Evolutionary conservation across 2,888 invertebrate genomes (phyloP).

Genomic region (Chrysodeixis includens): DNA sequence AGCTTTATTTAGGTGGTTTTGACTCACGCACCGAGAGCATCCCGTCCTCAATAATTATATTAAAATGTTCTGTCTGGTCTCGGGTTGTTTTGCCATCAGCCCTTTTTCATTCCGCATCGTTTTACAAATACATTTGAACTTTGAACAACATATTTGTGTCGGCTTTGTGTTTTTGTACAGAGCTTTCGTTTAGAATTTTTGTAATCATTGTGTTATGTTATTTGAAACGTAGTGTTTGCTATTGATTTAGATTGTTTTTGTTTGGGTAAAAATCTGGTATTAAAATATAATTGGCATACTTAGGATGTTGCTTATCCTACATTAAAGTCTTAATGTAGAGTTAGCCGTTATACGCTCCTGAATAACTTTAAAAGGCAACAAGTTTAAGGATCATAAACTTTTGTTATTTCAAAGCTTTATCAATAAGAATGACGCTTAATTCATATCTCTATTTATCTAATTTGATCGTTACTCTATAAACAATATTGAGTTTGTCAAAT

Average conservation of each 20-base stretch:
- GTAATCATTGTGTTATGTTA: conserved; percentile 2
- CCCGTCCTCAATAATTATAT: conserved; percentile 44
- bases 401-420: too few relatives aligned
- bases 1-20: conserved; percentile 49
- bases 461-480: background rate
- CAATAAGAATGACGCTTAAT: background rate
- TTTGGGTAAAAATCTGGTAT: background rate
- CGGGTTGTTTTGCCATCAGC: conserved; percentile 24
- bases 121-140: conserved; percentile 12
- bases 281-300: background rate
- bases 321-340: too few relatives aligned
- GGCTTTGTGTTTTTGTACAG: background rate
- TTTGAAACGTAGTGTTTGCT: background rate
- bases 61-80: conserved; percentile 34
- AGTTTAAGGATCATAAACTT: too few relatives aligned
- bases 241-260: background rate
- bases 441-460: background rate
- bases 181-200: conserved; percentile 1
- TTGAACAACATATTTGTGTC: background rate
- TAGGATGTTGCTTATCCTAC: background rate
- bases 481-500: background rate
- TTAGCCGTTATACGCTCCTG: too few relatives aligned
- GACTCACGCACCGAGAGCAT: conserved; percentile 46
- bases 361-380: too few relatives aligned
- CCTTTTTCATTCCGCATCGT: conserved; percentile 22